Base-by-base conservation (phyloP, 2,113 vertebrate genomes). In the Zootoca vivipara region DNA sequence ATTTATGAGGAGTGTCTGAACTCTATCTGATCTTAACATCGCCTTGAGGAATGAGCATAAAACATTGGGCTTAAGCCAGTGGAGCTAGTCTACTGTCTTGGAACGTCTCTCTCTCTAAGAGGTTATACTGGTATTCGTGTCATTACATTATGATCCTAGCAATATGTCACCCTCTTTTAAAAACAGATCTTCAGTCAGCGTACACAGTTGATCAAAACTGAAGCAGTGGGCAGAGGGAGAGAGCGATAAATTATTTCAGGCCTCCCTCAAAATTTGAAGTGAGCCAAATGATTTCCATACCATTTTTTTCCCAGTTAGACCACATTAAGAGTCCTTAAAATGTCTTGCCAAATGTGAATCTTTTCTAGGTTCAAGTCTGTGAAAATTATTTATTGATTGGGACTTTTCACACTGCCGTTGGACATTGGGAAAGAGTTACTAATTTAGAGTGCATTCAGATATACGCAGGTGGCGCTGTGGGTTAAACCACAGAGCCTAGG, bases 11-110 rank as follows among this genome's bases (percentile, higher is more conserved):
- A 35, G 65, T 30, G 85, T 42, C 35, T 90, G 93, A 91, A 89
- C 81, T 85, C 3, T 26, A 64, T 87, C 85, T 84, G 73, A 91
- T 92, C 82, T 70, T 79, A 92, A 28, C 33, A 75, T n/a, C 0
- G 0, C 85, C 83, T 91, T 3, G 1, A 92, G 86, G 83, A 92
- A 92, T 86, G 30, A 82, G 85, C 92, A 86, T 64, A 89, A 92
- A 91, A 91, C 38, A 0, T 33, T 94, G 91, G 18, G 33, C 38
- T 1, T 0, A 38, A 91, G 65, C 90, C 95, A 95, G 30, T 28
- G 28, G 42, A 70, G 35, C 42, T 90, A n/a, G 28, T 90, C 93
- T 94, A 91, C 90, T 92, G 90, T 93, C 82, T 94, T 93, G 92
- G 93, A 95, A 86, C 82, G 40, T 70, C 15, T 73, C 30, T 83